These are phyloP conservation scores for Aphidius ervi DNA, from an alignment of 1,140 invertebrate genomes.

Conservation along the genomic window DNA sequence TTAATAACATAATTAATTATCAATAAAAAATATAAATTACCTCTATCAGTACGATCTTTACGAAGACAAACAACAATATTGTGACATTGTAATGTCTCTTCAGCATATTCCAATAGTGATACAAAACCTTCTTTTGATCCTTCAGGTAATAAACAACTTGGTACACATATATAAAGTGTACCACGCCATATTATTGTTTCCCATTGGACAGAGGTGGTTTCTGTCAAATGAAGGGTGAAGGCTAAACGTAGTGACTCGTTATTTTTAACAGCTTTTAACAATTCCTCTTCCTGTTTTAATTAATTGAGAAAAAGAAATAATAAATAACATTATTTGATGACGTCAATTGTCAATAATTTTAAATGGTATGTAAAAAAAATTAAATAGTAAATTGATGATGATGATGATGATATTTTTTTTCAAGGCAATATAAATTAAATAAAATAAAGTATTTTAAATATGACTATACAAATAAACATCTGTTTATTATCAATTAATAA, in stretches of 20 bases:
- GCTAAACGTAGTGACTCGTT: constrained; percentile 65
- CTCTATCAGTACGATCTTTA: constrained; percentile 78
- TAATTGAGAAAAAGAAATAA: too few relatives aligned
- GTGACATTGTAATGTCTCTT: constrained; percentile 82
- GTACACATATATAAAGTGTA: constrained; percentile 82
- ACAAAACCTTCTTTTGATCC: constrained; percentile 92
- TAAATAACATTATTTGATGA: not conserved
- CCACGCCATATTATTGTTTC: constrained; percentile 76
- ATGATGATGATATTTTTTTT: not conserved
- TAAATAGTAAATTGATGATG: not conserved
- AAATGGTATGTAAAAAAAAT: not conserved
- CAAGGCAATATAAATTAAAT: constrained; percentile 10
- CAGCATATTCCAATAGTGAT: constrained; percentile 89
- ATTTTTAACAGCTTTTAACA: constrained; percentile 60
- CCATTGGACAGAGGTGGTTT: constrained; percentile 73
- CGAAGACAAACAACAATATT: constrained; percentile 79
- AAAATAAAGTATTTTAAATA: not conserved
- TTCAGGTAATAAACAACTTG: constrained; percentile 75
- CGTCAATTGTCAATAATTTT: not conserved
- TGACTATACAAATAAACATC: too few relatives aligned
- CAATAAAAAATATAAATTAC: constrained; percentile 39
- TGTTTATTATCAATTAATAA: not conserved
- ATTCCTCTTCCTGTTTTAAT: constrained; percentile 52
- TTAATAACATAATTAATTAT: constrained; percentile 9
- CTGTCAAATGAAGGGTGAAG: constrained; percentile 75